phyloP scores from a whole-genome alignment of 2,888 invertebrate species.

The Bombylius major region DNA sequence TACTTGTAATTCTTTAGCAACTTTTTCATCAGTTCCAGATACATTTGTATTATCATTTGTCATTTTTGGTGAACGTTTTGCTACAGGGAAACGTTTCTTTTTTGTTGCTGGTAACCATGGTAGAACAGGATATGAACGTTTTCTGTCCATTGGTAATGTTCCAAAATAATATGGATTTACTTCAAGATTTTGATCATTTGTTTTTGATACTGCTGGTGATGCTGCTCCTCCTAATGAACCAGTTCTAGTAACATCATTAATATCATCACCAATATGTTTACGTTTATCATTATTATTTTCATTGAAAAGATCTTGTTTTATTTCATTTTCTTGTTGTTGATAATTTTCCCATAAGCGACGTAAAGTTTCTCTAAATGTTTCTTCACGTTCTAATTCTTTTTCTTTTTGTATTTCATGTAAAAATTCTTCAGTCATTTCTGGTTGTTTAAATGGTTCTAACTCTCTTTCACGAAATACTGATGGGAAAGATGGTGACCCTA shows the following conservation, averaged over 20 bases:
- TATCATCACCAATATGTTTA: neutral
- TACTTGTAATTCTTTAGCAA: constrained; percentile 53
- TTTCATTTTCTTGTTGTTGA: constrained; percentile 31
- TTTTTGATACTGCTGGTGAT: neutral
- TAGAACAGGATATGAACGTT: constrained; percentile 31
- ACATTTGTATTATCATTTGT: constrained; percentile 15
- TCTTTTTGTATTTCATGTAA: constrained; percentile 33
- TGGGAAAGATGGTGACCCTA: constrained; percentile 13
- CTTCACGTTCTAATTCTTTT: constrained; percentile 29
- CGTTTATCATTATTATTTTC: constrained; percentile 21
- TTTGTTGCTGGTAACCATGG: constrained; percentile 36
- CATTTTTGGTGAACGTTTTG: constrained; percentile 47
- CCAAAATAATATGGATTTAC: constrained; percentile 13
- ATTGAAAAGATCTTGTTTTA: constrained; percentile 27
- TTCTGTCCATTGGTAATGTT: constrained; percentile 29
- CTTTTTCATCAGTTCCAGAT: constrained; percentile 52
- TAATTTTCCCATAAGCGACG: constrained; percentile 33
- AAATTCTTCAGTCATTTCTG: constrained; percentile 32
- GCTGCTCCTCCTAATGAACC: neutral
- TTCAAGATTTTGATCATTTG: neutral
- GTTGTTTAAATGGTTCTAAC: constrained; percentile 18
- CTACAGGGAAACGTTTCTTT: constrained; percentile 51
- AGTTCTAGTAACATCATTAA: neutral
- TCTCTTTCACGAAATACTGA: constrained; percentile 33
- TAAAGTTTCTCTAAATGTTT: constrained; percentile 30